Conservation (phyloP, 2,113 vertebrate genomes). For the Mustela lutreola region DNA sequence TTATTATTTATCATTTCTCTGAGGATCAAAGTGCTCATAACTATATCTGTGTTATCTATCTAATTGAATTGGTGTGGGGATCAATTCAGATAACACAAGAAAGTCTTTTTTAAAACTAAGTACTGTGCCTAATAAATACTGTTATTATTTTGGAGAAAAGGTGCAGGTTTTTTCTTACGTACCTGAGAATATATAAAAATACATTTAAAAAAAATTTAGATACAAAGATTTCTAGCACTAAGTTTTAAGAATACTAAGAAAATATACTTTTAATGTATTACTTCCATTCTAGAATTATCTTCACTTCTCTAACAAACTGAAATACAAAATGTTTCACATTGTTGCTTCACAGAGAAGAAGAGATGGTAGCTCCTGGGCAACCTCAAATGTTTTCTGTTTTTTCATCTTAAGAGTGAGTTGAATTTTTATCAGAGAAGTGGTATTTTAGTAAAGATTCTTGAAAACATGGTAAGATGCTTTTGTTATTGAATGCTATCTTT, state of each 20-base stretch:
- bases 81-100: constrained; percentile 17
- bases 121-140: neutral
- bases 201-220: neutral
- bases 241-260: neutral
- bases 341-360: neutral
- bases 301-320: constrained; percentile 32
- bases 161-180: neutral
- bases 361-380: neutral
- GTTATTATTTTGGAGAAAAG: neutral
- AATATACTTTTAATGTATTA: neutral
- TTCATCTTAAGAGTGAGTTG: neutral
- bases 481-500: neutral
- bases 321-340: neutral
- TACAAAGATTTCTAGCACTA: neutral
- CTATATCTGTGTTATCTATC: neutral
- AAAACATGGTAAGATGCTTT: neutral
- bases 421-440: neutral
- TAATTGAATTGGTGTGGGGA: neutral
- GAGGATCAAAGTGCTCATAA: neutral
- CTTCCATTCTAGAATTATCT: neutral
- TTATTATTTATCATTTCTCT: constrained; percentile 29
- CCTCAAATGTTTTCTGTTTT: neutral
- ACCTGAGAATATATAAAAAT: neutral
- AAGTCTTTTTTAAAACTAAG: neutral
- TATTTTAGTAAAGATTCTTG: neutral